Percentiles rank a stretch among this genome's conserved stretches.
Evolutionary conservation across 2,113 vertebrate genomes (phyloP).

Genomic region (Climacteris rufus): DNA sequence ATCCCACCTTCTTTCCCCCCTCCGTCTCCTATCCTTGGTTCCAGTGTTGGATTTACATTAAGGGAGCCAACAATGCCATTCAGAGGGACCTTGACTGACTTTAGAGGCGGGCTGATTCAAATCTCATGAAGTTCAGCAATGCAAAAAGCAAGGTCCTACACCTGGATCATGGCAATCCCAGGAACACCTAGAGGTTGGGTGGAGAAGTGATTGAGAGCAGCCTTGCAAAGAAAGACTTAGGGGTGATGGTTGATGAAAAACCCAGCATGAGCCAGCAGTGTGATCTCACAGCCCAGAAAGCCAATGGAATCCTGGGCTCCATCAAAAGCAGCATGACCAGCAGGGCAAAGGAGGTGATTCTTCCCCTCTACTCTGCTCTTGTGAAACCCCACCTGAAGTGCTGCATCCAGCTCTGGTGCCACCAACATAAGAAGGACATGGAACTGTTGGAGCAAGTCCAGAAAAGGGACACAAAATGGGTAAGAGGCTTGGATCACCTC

Average conservation of each 20-base stretch:
- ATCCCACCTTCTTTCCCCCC: neutral
- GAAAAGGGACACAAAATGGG: neutral
- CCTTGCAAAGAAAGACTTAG: accelerated
- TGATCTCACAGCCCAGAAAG: neutral
- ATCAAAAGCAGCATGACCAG: accelerated
- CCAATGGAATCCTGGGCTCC: neutral
- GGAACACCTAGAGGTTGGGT: neutral
- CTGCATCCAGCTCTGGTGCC: neutral
- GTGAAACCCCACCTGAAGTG: neutral
- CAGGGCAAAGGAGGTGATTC: neutral
- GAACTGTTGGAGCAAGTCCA: neutral
- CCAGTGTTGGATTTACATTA: neutral
- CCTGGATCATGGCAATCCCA: neutral
- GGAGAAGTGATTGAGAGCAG: neutral
- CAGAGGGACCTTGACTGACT: neutral
- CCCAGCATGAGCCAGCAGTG: neutral
- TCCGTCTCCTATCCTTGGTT: neutral
- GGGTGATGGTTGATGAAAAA: neutral
- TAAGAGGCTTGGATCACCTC: neutral
- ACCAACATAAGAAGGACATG: neutral
- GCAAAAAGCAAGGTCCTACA: neutral
- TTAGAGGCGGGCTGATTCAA: neutral
- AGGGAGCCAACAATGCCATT: neutral
- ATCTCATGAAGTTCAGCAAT: neutral
- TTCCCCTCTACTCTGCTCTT: neutral